Evolutionary conservation across 2,888 invertebrate genomes (phyloP), one percentile per base, ranked within the genome.

Genomic region (Tenthredo distinguenda): DNA sequence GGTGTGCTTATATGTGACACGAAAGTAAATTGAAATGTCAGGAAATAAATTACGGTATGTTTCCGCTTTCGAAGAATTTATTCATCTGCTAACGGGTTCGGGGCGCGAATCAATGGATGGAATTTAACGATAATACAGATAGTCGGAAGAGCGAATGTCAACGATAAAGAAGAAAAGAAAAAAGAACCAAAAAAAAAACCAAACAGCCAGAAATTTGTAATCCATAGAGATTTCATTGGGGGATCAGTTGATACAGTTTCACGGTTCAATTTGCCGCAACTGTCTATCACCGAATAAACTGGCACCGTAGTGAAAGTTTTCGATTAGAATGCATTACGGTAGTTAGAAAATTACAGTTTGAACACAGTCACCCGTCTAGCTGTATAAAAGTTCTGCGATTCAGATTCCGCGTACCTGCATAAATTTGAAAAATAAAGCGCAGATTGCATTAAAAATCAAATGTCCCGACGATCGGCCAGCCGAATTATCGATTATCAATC

Each of bases 21-120:
- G 71, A 40, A n/a, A 74, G 74, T 55, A 31, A 77, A 55, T 77
- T 77, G 77, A 77, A 77, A 50, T 21, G 77, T 77, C 50, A 77
- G 77, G 31, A 77, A 55, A 26, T 77, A 40, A 74, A 74, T 77
- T 50, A 77, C n/a, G 34, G 26, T 34, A 34, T 31, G 18, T 77
- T 77, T 55, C 77, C 74, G 31, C 50, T 77, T 55, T 31, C 26
- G 37, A 55, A 37, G 77, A 77, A 77, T 55, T 68, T 31, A 68
- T 77, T 77, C 55, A 77, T 77, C 50, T 18, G 50, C 18, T 77
- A 77, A 50, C 77, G 74, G 15, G 12, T 21, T n/a, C 10, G 7
- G 31, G 40, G 21, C 10, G n/a, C 2, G n/a, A 18, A 74, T 74
- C 74, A 74, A 74, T 74, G 21, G 21, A 21, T 21, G 74, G 43